A percentile compares a stretch with the other conserved stretches of the same genome.
These are phyloP conservation scores for Parambassis ranga DNA, from an alignment of 2,797 vertebrate species.

Conservation along the genomic window DNA sequence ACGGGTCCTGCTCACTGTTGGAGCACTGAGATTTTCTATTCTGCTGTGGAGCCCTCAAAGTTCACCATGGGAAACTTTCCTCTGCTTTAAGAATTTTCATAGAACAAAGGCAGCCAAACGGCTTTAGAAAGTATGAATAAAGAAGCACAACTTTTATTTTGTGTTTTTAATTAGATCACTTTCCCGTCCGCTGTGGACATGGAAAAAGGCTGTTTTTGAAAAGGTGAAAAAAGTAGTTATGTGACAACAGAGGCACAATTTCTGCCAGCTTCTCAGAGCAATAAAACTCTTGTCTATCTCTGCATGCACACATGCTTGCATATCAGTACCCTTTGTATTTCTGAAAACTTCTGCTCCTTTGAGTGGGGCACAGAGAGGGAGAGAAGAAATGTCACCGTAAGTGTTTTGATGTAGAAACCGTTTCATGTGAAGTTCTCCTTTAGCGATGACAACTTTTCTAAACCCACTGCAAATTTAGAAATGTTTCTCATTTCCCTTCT, in stretches of 20 bases:
- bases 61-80: conserved; percentile 71
- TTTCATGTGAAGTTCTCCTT: conserved; percentile 84
- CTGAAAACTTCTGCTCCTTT: conserved; percentile 80
- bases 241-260: conserved; percentile 78
- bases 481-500: conserved; percentile 72
- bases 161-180: conserved; percentile 80
- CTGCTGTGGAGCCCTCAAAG: conserved; percentile 52
- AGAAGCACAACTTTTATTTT: conserved; percentile 72
- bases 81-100: conserved; percentile 48
- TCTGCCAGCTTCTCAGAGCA: conserved; percentile 74
- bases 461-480: conserved; percentile 81
- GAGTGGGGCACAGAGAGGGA: conserved; percentile 76
- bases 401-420: conserved; percentile 82
- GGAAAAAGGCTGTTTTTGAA: conserved; percentile 69
- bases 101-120: conserved; percentile 65
- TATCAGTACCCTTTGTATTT: conserved; percentile 79
- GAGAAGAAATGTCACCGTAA: conserved; percentile 82
- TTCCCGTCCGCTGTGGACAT: conserved; percentile 72
- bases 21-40: conserved; percentile 36
- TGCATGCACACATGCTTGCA: conserved; percentile 77
- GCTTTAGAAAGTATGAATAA: conserved; percentile 76
- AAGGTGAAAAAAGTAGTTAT: conserved; percentile 66
- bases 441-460: conserved; percentile 82
- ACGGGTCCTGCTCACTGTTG: conserved; percentile 34
- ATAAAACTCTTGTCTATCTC: conserved; percentile 80